Evolutionary conservation across 2,113 vertebrate genomes (phyloP), one percentile per base, ranked within the genome.

Genomic region (Synchiropus splendidus): DNA sequence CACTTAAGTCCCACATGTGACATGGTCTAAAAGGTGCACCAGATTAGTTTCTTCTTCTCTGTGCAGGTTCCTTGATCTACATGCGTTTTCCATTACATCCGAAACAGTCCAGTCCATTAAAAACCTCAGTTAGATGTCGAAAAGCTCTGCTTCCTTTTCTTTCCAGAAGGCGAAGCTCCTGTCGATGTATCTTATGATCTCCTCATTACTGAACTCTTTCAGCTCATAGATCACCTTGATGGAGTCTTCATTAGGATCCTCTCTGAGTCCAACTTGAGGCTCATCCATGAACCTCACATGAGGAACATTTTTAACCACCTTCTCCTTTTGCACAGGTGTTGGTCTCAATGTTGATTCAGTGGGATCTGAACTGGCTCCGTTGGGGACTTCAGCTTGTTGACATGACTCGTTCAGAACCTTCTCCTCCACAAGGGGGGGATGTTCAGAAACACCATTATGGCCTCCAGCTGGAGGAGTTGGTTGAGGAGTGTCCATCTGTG

Each of bases 131-230:
- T 83, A 97, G 51, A 89, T 89, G 66, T 94, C 89, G 38, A 91
- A 93, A 58, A 96, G 77, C 55, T 94, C 90, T 0, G 89, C 88
- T 67, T 98, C 94, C 61, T 92, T 94, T 82, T 94, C 90, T 74
- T 98, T 98, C 93, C 95, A 98, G 72, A 98, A 98, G 43, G 92
- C 91, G 79, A 99, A 99, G 70, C 94, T 99, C 16, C 90, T 85
- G 57, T 98, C 92, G 2, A 98, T 98, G 64, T 94, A 98, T 54
- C 86, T 82, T 59, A 92, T 96, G 58, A 98, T 89, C 34, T 95
- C 91, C 55, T 97, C 91, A 18, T 91, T 91, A 49, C 90, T 94
- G 71, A 97, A 96, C 61, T 95, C 92, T 35, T 92, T 91, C 38
- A 94, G 86, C 44, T 92, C 94, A 0, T 88, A 89, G 33, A 93